Base-by-base conservation (phyloP, 2,888 invertebrate species). In the Eurytoma californica region DNA sequence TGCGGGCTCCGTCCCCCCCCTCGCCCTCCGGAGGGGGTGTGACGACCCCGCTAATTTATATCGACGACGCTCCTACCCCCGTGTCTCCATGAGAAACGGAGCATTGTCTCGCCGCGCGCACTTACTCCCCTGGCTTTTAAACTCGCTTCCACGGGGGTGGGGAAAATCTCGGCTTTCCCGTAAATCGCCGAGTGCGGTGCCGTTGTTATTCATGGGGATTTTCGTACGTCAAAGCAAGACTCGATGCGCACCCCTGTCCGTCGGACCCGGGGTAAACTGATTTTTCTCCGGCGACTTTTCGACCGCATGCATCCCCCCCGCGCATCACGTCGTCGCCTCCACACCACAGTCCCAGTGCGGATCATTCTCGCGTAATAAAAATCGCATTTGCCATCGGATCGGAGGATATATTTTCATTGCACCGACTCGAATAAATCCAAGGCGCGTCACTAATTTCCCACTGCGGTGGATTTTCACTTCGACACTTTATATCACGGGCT, bases 31-130 rank as follows among this genome's bases (percentile, higher is more conserved):
- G 68, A 72, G 72, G 82, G 83, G 81, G 83, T 83, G 84, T 82
- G 83, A 39, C 39, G 5, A 84, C 83, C 83, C 84, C 75, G 83
- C 85, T 85, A 86, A 85, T 85, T 85, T 84, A 85, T 84, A 77
- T 78, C 66, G 30, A 4, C 55, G 47, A 20, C 58, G 39, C 58
- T 16, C n/a, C 47, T 24, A n/a, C n/a, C 30, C 60, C 60, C 57
- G n/a, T 73, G 51, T 63, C 28, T 63, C 5, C 13, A 77, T 63
- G 77, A 72, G 77, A 79, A 69, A 61, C 61, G 76, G 65, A 63
- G 73, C 80, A 79, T 83, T 77, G 77, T 74, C 73, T 72, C 47
- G 16, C 14, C 39, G 55, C 58, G 39, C 30, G 51, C 57, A 20
- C 61, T 39, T n/a, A 53, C 47, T 49, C 13, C 55, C n/a, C 57